These are phyloP conservation scores for Cordilura impudica DNA, from an alignment of 2,888 invertebrate species.

Conservation along the genomic window DNA sequence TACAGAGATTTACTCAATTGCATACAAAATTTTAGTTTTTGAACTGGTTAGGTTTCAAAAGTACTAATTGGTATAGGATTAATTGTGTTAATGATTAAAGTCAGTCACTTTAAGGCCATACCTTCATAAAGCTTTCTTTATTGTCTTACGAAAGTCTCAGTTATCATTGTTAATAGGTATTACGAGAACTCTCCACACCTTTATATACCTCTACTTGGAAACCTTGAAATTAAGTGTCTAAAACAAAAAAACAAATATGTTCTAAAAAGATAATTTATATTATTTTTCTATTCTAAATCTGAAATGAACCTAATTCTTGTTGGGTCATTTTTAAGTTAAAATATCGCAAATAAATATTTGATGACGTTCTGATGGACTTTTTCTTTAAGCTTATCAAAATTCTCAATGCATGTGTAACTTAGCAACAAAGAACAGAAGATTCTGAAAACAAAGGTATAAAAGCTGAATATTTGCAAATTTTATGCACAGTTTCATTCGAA, in stretches of 20 bases:
- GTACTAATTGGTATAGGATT: no score
- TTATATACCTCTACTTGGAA: not conserved
- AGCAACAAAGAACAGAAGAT: not conserved
- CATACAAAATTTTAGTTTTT: no score
- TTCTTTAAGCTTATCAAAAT: not conserved
- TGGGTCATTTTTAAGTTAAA: constrained; percentile 11
- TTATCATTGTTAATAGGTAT: no score
- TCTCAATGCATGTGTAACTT: not conserved
- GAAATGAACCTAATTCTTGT: not conserved
- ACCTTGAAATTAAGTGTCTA: not conserved
- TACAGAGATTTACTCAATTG: no score
- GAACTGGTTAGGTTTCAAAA: no score
- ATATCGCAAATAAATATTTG: not conserved
- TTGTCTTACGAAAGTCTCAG: no score
- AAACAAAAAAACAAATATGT: not conserved
- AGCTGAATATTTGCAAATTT: not conserved
- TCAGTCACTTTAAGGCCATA: no score
- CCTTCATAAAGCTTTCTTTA: no score
- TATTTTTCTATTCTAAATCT: constrained; percentile 5
- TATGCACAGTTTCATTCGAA: constrained; percentile 26
- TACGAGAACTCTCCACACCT: no score
- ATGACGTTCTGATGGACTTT: not conserved
- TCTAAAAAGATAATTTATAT: not conserved
- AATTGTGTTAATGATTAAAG: no score
- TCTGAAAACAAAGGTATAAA: not conserved